Evolutionary conservation across 2,797 vertebrate genomes (phyloP), one percentile per base, ranked within the genome.

Genomic region (Odontamblyopus rebecca): DNA sequence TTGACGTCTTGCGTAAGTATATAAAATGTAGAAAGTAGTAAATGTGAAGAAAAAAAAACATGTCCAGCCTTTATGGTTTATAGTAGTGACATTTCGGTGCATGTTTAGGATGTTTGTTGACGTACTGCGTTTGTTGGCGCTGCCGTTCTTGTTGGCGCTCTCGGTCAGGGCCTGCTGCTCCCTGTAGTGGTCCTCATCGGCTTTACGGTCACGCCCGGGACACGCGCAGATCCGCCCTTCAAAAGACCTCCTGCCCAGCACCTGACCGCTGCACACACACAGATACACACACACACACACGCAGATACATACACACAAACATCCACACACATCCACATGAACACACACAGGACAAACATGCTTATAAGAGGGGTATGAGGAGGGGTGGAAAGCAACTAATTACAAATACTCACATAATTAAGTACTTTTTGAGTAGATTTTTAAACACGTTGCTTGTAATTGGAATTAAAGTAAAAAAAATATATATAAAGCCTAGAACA

Each of bases 161-260:
- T 99, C 97, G 0, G 93, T 99, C 77, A 98, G 87, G 3, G 96
- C 95, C 78, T 99, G 97, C 73, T 99, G 98, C 85, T 99, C 97
- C 2, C 97, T 94, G 89, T 93, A 97, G 84, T 99, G 97, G 81
- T 99, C 98, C 74, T 99, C 98, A 0, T 99, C 98, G 0, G 98
- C 97, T 82, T 99, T 99, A 3, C 98, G 94, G 86, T 99, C 98
- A 35, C 98, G 93, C 61, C 98, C 98, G 0, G 98, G 98, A 76
- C 98, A 99, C 5, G 98, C 98, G 0, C 98, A 99, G 91, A 99
- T 99, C 77, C 98, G 94, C 16, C 97, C 98, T 91, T 99, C 98
- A 2, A 99, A 99, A 0, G 97, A 99, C 78, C 97, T 93, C 71
- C 98, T 94, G 1, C 98, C 98, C 76, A 99, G 85, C 16, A 99